These are phyloP conservation scores for Neoniphon sammara DNA, from an alignment of 2,797 vertebrate genomes.

Conservation along the genomic window DNA sequence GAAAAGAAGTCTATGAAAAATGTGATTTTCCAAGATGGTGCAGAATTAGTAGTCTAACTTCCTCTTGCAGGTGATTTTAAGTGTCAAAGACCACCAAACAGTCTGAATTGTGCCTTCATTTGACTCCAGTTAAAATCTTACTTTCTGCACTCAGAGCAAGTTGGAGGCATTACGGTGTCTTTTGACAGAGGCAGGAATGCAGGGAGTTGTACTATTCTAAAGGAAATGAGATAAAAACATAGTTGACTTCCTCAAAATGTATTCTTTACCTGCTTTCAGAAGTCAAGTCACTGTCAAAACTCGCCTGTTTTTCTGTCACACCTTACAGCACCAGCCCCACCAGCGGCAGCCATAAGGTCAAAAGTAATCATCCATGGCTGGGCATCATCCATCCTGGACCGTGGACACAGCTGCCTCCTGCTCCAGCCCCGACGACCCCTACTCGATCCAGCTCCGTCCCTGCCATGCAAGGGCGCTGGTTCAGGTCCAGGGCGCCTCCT, in stretches of 20 bases:
- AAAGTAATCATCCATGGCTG: conserved; percentile 85
- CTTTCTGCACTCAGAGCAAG: neutral
- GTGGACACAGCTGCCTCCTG: conserved; percentile 85
- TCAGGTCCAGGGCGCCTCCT: conserved; percentile 29
- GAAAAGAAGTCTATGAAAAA: neutral
- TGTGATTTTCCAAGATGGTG: no score
- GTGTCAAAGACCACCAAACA: neutral
- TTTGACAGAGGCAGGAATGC: no score
- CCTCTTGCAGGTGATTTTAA: no score
- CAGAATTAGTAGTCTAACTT: no score
- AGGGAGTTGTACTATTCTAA: neutral
- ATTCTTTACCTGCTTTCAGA: neutral
- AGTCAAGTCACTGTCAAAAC: neutral
- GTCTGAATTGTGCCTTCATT: neutral
- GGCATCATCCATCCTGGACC: conserved; percentile 86
- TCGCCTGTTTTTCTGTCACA: neutral
- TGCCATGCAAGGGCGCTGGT: conserved; percentile 5
- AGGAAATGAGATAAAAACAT: neutral
- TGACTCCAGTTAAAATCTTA: neutral
- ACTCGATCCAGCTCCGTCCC: conserved; percentile 55
- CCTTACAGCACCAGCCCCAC: conserved; percentile 10
- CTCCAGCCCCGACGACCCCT: conserved; percentile 45
- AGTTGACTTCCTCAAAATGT: no score
- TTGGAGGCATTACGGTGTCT: neutral
- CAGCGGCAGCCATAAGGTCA: conserved; percentile 26